Evolutionary conservation across 2,797 vertebrate genomes (phyloP).

Genomic region (Ibycter americanus): DNA sequence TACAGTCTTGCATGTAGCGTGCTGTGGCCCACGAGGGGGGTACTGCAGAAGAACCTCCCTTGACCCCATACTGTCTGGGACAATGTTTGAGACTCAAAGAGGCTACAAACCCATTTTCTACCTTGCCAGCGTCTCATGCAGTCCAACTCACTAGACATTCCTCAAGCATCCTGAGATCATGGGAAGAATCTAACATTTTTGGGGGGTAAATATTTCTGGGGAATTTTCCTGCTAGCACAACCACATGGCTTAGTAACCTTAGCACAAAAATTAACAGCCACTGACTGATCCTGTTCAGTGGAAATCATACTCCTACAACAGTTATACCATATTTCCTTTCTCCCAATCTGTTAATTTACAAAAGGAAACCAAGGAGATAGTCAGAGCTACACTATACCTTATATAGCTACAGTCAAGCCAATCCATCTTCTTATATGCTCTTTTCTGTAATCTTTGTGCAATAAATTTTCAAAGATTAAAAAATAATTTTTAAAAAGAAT

Average conservation of each 20-base stretch:
- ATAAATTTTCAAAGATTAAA: background rate
- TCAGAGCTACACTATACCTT: background rate
- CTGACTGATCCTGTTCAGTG: too few species aligned
- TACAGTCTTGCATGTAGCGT: accelerated
- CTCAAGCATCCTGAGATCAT: background rate
- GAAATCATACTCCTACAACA: background rate
- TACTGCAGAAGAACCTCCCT: background rate
- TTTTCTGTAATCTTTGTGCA: background rate
- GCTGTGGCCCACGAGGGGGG: background rate
- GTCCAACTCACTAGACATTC: background rate
- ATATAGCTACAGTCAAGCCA: background rate
- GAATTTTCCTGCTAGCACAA: background rate
- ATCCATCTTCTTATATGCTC: background rate
- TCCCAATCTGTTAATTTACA: background rate
- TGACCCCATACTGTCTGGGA: background rate
- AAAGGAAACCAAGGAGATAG: background rate
- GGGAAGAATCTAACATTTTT: background rate
- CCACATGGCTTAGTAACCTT: background rate
- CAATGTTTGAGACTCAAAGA: background rate
- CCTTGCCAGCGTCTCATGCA: background rate
- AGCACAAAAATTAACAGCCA: background rate
- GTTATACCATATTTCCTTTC: background rate
- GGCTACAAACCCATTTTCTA: background rate
- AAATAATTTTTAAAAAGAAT: background rate
- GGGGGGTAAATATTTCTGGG: background rate